These are phyloP conservation scores for Leucoraja ocellata DNA, from an alignment of 2,797 vertebrate species.

Conservation along the genomic window DNA sequence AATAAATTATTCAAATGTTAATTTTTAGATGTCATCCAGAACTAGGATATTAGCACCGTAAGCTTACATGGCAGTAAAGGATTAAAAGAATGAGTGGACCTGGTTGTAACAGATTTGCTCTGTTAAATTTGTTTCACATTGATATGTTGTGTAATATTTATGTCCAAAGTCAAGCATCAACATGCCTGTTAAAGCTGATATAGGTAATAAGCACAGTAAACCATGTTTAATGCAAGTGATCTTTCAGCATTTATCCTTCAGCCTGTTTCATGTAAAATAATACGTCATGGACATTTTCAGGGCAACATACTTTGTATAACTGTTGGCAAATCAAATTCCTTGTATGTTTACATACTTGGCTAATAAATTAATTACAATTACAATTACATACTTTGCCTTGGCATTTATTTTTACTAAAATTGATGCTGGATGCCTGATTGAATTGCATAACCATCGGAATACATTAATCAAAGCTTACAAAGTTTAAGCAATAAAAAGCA, in stretches of 20 bases:
- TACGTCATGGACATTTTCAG: neutral
- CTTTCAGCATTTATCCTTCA: slow-evolving; percentile 1
- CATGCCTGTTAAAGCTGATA: slow-evolving; percentile 18
- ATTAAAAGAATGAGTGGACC: neutral
- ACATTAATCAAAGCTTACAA: slow-evolving; percentile 29
- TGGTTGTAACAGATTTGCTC: slow-evolving; percentile 10
- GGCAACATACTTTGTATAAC: neutral
- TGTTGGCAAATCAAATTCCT: no score
- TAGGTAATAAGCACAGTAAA: neutral
- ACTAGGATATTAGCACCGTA: neutral
- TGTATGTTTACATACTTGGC: no score
- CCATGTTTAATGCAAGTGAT: neutral
- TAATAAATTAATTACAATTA: no score
- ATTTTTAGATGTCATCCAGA: neutral
- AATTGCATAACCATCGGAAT: slow-evolving; percentile 12
- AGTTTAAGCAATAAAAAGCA: neutral
- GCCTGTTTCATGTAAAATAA: neutral
- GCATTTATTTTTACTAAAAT: slow-evolving; percentile 2
- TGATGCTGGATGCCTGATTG: slow-evolving; percentile 28
- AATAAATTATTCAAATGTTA: slow-evolving; percentile 9
- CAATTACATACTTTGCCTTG: neutral
- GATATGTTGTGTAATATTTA: slow-evolving; percentile 25
- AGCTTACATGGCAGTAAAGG: neutral
- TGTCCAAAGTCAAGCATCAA: slow-evolving; percentile 14
- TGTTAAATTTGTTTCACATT: neutral